Evolutionary conservation across 2,113 vertebrate species (phyloP).

Genomic region (Grantiella picta): DNA sequence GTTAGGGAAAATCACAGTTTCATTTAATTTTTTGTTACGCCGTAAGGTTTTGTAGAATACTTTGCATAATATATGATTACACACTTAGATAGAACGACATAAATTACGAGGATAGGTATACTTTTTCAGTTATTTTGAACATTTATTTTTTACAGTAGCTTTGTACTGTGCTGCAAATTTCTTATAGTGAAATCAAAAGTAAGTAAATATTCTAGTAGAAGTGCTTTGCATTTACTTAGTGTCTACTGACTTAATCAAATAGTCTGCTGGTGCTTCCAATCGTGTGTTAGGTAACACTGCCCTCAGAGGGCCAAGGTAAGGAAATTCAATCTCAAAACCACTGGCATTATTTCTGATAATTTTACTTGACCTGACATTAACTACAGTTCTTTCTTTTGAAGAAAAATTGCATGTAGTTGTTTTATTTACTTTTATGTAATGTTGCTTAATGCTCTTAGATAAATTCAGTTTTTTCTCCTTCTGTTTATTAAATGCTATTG

Average conservation of each 20-base stretch:
- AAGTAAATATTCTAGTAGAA: neutral
- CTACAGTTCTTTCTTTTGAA: neutral
- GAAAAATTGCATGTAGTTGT: neutral
- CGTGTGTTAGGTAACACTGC: slow-evolving; percentile 77
- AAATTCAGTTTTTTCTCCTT: neutral
- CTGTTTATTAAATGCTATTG: neutral
- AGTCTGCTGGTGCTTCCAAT: slow-evolving; percentile 39
- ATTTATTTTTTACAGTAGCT: neutral
- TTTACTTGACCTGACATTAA: neutral
- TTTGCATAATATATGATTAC: neutral
- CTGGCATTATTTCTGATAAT: neutral
- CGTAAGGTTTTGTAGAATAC: neutral
- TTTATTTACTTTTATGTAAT: neutral
- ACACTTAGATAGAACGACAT: neutral
- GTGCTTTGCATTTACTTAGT: neutral
- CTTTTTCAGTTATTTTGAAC: neutral
- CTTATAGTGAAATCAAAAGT: neutral
- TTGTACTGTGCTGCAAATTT: neutral
- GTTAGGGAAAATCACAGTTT: neutral
- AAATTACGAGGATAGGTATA: neutral
- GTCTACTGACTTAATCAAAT: slow-evolving; percentile 28
- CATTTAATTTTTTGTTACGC: neutral
- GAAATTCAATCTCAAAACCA: slow-evolving; percentile 70
- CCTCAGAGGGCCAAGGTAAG: slow-evolving; percentile 81
- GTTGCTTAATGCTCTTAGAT: neutral